Base-by-base conservation (phyloP, 2,797 vertebrate species). In the Poecilia wingei region DNA sequence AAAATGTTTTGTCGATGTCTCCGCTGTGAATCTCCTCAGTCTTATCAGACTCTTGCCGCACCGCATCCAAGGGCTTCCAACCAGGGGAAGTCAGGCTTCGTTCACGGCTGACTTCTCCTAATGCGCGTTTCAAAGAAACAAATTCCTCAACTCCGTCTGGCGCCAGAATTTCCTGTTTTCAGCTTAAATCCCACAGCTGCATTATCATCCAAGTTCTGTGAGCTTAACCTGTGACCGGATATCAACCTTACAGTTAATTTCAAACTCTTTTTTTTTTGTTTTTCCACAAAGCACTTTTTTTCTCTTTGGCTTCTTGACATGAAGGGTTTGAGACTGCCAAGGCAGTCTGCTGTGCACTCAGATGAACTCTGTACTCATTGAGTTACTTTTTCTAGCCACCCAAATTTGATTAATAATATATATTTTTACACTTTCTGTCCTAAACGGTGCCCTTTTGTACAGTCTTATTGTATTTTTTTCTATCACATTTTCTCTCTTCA, bases 101-200 rank as follows among this genome's bases (percentile, higher is more conserved):
- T 87, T 76, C 72, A 6, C 31, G 75, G 81, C 69, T 78, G 83
- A 83, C 87, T 88, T 88, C 87, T 88, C 85, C 85, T 89, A 79
- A 82, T 84, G 66, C 79, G 59, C 36, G 74, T 89, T 88, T 90
- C 61, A 87, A 84, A 84, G 86, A 80, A 87, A 91, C 77, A 85
- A 89, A 88, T 91, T 89, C 86, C 84, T 8, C 82, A 76, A 92
- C 80, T 90, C 79, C 84, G 84, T 82, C 90, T 87, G 93, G 90
- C 89, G 80, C 91, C 88, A 89, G 87, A 89, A 91, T 90, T 94
- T 95, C 95, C 95, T 95, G 92, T 94, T 95, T 94, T 92, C 49
- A 73, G 64, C 80, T 86, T 86, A 90, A 91, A 93, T 92, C 88
- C 77, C 36, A 59, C 74, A 84, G 78, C 61, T 68, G 84, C 89